These are phyloP conservation scores for Dendrocopos noguchii DNA, from an alignment of 2,113 vertebrate species.

Conservation along the genomic window DNA sequence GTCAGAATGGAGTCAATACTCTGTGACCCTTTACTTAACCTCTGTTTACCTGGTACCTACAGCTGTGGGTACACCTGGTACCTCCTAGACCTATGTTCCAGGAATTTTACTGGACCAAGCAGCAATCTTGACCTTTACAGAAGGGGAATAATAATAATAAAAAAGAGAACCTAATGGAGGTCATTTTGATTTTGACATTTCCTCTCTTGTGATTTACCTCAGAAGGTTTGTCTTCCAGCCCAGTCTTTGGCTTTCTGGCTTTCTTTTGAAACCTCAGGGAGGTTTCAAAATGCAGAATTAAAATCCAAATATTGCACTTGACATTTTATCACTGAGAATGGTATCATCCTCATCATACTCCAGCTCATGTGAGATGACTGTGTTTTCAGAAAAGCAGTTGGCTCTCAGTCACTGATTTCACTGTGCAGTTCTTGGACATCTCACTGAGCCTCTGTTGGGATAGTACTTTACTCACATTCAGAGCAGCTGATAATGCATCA, in stretches of 20 bases:
- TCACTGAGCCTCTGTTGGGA: background rate
- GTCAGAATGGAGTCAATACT: background rate
- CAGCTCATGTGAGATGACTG: background rate
- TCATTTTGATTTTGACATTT: background rate
- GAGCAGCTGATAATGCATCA: background rate
- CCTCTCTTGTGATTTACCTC: background rate
- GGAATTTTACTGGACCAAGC: background rate
- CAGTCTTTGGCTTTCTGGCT: background rate
- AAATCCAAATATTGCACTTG: background rate
- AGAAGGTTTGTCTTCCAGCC: background rate
- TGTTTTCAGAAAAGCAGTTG: background rate
- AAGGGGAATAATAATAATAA: background rate
- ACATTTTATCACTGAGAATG: background rate
- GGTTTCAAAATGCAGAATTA: background rate
- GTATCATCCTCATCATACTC: background rate
- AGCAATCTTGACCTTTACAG: background rate
- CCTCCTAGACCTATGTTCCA: background rate
- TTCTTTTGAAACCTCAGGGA: background rate
- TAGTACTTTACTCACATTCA: background rate
- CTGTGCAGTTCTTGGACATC: background rate
- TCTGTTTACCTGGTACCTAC: background rate
- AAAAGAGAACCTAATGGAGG: background rate
- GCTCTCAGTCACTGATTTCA: background rate
- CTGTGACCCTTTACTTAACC: background rate
- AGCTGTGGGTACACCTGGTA: background rate